phyloP scores from a whole-genome alignment of 2,888 invertebrate genomes.

The Sepiola atlantica region DNA sequence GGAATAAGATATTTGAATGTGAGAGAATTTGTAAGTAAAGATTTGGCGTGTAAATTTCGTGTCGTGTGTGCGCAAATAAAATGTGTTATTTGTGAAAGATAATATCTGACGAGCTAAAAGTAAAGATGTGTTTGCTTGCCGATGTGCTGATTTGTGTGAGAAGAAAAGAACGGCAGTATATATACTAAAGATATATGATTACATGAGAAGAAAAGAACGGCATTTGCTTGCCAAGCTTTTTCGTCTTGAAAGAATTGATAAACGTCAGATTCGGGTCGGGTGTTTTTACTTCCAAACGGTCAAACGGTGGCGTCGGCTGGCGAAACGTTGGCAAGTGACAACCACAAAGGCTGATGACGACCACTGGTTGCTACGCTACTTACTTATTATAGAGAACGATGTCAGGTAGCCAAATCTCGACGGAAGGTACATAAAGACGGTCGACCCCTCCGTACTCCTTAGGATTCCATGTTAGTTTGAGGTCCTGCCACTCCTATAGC shows the following conservation, averaged over 20 bases:
- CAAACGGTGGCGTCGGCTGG: not conserved
- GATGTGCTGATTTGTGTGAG: not conserved
- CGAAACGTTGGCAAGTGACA: not conserved
- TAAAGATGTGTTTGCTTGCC: not conserved
- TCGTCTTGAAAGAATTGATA: not conserved
- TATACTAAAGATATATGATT: no score
- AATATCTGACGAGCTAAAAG: not conserved
- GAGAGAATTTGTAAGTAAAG: not conserved
- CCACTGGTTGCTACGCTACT: conserved; percentile 55
- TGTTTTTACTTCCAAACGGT: not conserved
- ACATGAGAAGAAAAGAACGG: not conserved
- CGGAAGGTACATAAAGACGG: conserved; percentile 95
- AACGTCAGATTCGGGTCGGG: not conserved
- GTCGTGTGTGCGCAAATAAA: not conserved
- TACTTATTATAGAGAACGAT: conserved; percentile 75
- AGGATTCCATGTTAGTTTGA: conserved; percentile 97
- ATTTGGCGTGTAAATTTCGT: not conserved
- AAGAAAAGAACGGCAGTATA: no score
- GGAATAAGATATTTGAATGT: not conserved
- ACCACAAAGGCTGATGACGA: not conserved
- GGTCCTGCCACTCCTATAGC: conserved; percentile 79
- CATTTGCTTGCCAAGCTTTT: not conserved
- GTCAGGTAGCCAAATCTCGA: conserved; percentile 77
- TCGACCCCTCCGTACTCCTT: conserved; percentile 94
- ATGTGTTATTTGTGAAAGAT: not conserved